A percentile compares a stretch with the other conserved stretches of the same genome.
These are phyloP conservation scores for Neogale vison DNA, from an alignment of 2,113 vertebrate genomes.

Conservation along the genomic window DNA sequence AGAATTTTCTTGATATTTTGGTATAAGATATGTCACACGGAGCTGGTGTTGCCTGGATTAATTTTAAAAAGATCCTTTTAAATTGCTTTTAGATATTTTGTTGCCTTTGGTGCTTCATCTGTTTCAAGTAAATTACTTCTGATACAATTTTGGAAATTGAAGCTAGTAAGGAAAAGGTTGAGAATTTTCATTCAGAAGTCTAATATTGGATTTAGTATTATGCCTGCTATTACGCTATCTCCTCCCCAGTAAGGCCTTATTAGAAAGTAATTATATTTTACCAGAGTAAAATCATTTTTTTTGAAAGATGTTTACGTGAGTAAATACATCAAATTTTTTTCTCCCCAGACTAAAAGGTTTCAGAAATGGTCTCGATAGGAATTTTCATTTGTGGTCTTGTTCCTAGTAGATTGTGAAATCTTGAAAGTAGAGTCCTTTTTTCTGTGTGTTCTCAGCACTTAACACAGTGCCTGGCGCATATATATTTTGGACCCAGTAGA, in stretches of 20 bases:
- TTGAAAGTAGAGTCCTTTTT: conserved; percentile 42
- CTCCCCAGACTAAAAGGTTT: conserved; percentile 44
- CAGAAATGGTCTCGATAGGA: conserved; percentile 8
- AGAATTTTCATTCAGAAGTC: conserved; percentile 29
- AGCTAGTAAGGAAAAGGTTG: conserved; percentile 13
- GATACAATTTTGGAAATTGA: conserved; percentile 49
- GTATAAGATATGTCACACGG: conserved; percentile 42
- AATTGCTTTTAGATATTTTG: conserved; percentile 49
- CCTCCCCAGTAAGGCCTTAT: conserved; percentile 15
- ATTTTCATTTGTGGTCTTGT: conserved; percentile 47
- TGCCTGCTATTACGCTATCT: conserved; percentile 10
- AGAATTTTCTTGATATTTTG: conserved; percentile 56
- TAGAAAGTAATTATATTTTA: conserved; percentile 45
- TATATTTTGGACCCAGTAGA: conserved; percentile 26
- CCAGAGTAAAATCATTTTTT: conserved; percentile 13
- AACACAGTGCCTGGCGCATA: conserved; percentile 38
- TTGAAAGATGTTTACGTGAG: background rate
- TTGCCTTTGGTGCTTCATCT: conserved; percentile 59
- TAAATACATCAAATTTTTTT: conserved; percentile 44
- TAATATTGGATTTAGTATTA: conserved; percentile 18
- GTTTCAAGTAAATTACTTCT: conserved; percentile 56
- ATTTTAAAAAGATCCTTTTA: conserved; percentile 50
- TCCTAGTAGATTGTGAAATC: conserved; percentile 32
- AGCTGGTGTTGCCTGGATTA: conserved; percentile 47
- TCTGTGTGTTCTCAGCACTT: conserved; percentile 28